These are phyloP conservation scores for Bursaphelenchus okinawaensis DNA, from an alignment of 2,888 invertebrate genomes.

Conservation along the genomic window DNA sequence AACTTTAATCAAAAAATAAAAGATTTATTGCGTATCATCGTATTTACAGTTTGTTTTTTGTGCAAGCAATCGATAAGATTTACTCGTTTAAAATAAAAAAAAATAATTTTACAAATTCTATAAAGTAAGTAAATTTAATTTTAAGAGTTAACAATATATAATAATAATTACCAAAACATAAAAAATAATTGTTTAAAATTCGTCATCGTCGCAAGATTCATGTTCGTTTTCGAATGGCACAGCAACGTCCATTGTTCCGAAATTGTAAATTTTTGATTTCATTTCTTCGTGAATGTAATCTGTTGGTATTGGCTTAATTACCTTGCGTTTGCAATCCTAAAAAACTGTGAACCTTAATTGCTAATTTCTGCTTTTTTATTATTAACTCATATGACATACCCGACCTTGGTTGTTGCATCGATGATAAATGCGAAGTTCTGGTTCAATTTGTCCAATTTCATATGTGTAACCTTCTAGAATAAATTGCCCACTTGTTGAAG, in stretches of 20 bases:
- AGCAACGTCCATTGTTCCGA: constrained; percentile 5
- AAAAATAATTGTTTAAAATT: too few relatives aligned
- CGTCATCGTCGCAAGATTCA: background rate
- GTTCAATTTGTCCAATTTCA: constrained; percentile 6
- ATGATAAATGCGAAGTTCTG: constrained; percentile 7
- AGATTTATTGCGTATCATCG: too few relatives aligned
- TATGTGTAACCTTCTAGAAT: constrained; percentile 3
- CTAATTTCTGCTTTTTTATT: too few relatives aligned
- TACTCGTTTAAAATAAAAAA: too few relatives aligned
- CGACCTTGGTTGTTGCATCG: background rate
- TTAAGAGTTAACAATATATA: too few relatives aligned
- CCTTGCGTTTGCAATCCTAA: constrained; percentile 4
- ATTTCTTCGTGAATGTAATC: constrained; percentile 12
- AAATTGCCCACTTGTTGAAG: constrained; percentile 5
- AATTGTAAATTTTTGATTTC: constrained; percentile 2
- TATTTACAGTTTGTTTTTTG: too few relatives aligned
- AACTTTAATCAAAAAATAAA: too few relatives aligned
- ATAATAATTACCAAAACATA: too few relatives aligned
- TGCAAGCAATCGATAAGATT: too few relatives aligned
- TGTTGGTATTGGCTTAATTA: constrained; percentile 1
- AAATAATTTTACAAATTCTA: too few relatives aligned
- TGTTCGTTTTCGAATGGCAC: constrained; percentile 11
- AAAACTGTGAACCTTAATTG: background rate
- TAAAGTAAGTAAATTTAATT: too few relatives aligned
- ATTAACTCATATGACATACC: too few relatives aligned